Evolutionary conservation across 2,888 invertebrate genomes (phyloP).

Genomic region (Drosophila multiciliata): DNA sequence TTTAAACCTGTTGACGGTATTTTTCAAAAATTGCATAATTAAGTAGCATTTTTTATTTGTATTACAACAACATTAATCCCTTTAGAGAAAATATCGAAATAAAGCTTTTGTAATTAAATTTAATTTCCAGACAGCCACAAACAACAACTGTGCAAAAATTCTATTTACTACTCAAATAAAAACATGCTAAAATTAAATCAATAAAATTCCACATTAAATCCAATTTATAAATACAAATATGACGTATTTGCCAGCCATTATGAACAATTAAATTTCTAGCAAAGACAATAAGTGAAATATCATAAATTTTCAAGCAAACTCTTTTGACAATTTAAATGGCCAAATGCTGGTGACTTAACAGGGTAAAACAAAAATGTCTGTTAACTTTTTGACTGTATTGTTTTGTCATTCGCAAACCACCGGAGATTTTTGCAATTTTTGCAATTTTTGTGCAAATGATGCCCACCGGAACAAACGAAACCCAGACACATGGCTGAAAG

Average conservation of each 20-base stretch:
- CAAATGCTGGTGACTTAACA: constrained; percentile 20
- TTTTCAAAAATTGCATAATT: neutral
- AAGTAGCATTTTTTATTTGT: neutral
- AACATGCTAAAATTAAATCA: constrained; percentile 15
- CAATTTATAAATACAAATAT: constrained; percentile 24
- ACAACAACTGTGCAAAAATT: constrained; percentile 8
- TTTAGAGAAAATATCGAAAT: constrained; percentile 1
- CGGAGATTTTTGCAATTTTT: constrained; percentile 63
- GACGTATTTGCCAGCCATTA: constrained; percentile 16
- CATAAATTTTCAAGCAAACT: constrained; percentile 3
- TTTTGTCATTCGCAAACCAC: constrained; percentile 41
- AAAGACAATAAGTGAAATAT: constrained; percentile 3
- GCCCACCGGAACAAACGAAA: constrained; percentile 67
- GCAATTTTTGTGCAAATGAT: constrained; percentile 77
- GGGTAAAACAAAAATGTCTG: constrained; percentile 52
- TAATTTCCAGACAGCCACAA: constrained; percentile 46
- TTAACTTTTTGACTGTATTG: constrained; percentile 56
- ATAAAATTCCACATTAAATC: constrained; percentile 26
- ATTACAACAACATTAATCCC: neutral
- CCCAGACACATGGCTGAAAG: constrained; percentile 68
- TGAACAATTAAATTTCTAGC: neutral
- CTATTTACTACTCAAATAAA: constrained; percentile 12
- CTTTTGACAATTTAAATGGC: constrained; percentile 42
- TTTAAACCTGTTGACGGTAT: neutral
- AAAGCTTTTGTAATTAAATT: constrained; percentile 33